Conservation (phyloP, 2,888 invertebrate species). For the Eugnorisma glareosa region DNA sequence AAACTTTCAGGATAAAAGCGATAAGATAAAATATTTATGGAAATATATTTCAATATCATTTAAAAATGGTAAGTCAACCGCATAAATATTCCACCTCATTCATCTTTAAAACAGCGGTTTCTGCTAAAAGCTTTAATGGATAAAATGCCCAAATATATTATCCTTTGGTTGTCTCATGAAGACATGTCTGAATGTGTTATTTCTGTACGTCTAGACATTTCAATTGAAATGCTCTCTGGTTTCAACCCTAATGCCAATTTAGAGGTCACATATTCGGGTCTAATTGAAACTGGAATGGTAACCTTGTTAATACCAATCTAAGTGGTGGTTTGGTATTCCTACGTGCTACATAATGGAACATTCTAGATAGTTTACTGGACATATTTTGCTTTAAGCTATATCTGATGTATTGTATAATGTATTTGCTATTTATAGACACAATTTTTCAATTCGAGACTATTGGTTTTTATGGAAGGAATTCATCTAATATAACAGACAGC, state of each 20-base stretch:
- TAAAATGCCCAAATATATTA: conserved; percentile 12
- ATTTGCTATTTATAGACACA: too few species aligned
- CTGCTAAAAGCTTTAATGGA: conserved; percentile 14
- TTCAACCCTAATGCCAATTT: conserved; percentile 41
- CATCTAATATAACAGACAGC: not conserved
- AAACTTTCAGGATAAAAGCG: not conserved
- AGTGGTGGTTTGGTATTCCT: conserved; percentile 36
- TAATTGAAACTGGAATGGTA: conserved; percentile 55
- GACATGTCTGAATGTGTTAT: conserved; percentile 32
- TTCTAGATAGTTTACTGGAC: conserved; percentile 22
- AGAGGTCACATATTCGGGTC: conserved; percentile 40
- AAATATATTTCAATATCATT: not conserved
- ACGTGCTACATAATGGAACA: conserved; percentile 18
- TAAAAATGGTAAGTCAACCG: not conserved
- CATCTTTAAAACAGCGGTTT: conserved; percentile 1
- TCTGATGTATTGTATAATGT: not conserved
- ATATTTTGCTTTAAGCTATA: not conserved
- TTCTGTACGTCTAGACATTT: conserved; percentile 30
- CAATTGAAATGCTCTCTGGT: conserved; percentile 44
- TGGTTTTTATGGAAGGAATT: not conserved
- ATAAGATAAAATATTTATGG: not conserved
- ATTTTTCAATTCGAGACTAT: too few species aligned
- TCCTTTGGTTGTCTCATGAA: conserved; percentile 5
- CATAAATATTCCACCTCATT: conserved; percentile 2
- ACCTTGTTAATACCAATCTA: conserved; percentile 53